A percentile compares a stretch with the other conserved stretches of the same genome.
Conservation (phyloP, 2,888 invertebrate genomes). For the Lasioglossum lativentre region DNA sequence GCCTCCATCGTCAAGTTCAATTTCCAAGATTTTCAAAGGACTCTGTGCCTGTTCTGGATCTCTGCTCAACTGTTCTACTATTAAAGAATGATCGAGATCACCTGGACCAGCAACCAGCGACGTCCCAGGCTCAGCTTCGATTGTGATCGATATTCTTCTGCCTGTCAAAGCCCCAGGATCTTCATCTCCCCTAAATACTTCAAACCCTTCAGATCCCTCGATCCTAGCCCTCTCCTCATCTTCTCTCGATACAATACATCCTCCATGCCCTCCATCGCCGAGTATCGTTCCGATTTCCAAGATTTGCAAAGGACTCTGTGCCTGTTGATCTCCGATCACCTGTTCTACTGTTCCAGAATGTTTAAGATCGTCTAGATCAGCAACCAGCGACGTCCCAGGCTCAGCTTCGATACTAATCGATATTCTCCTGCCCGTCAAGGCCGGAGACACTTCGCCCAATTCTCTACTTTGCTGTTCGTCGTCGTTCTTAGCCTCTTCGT, state of each 20-base stretch:
- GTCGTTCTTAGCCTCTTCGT: slow-evolving; percentile 18
- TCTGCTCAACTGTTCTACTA: not conserved
- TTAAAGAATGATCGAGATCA: not conserved
- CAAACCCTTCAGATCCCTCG: too few relatives aligned
- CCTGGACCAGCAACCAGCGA: not conserved
- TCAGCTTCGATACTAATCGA: slow-evolving; percentile 42
- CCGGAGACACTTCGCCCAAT: not conserved
- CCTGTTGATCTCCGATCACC: not conserved
- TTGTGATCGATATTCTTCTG: not conserved
- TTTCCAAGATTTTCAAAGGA: not conserved
- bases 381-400: not conserved
- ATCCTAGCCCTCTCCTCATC: not conserved
- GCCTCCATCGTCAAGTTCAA: not conserved
- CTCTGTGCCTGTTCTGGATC: not conserved
- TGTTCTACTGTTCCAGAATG: not conserved
- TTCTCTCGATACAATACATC: not conserved
- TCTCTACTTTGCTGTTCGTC: not conserved
- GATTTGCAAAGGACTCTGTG: not conserved
- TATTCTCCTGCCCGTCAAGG: slow-evolving; percentile 27
- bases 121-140: not conserved
- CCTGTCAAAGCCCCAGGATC: not conserved
- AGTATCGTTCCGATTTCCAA: not conserved
- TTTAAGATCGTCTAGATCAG: not conserved
- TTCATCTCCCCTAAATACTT: not conserved
- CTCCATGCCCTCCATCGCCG: not conserved